Evolutionary conservation across 2,113 vertebrate species (phyloP), one percentile per base, ranked within the genome.

Genomic region (Phocoena sinus): DNA sequence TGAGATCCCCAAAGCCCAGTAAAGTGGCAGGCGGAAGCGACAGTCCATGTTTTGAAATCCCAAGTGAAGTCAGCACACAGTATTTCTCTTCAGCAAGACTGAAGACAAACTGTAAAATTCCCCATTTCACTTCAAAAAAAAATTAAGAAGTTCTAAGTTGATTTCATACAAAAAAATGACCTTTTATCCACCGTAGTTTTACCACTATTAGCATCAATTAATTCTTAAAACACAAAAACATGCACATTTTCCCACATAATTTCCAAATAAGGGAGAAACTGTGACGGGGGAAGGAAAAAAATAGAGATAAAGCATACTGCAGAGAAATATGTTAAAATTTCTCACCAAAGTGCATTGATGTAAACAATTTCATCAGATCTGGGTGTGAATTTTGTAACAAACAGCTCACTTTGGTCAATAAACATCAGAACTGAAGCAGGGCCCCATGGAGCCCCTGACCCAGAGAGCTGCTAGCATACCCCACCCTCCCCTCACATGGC

Each of bases 151-250:
- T 76, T 76, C 95, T 91, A 88, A 56, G 31, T 79, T 82, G 36
- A 91, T 3, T 7, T 33, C 38, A 93, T 38, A 70, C 38, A 95
- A 91, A 93, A 71, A 71, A 82, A 47, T 36, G 12, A 62, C 31
- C 62, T 93, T 80, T 74, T 18, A 60, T 26, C 53, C 17, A 44
- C 26, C 80, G 44, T 67, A 20, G 50, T 74, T 63, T 82, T 56
- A 87, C 56, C 20, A 25, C 26, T 92, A 58, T n/a, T 74, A 33
- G 26, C 83, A 41, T 53, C 17, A 71, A 13, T 73, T 76, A 84
- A 95, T 36, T 77, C 74, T 91, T 95, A 83, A 97, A 90, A 95
- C 41, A 91, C 74, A 93, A 33, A 82, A 82, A 82, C 58, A 84
- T 50, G 33, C 6, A 71, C 62, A 67, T 89, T 95, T 88, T 21